Base-by-base conservation (phyloP, 2,113 vertebrate species). In the Zosterops borbonicus region DNA sequence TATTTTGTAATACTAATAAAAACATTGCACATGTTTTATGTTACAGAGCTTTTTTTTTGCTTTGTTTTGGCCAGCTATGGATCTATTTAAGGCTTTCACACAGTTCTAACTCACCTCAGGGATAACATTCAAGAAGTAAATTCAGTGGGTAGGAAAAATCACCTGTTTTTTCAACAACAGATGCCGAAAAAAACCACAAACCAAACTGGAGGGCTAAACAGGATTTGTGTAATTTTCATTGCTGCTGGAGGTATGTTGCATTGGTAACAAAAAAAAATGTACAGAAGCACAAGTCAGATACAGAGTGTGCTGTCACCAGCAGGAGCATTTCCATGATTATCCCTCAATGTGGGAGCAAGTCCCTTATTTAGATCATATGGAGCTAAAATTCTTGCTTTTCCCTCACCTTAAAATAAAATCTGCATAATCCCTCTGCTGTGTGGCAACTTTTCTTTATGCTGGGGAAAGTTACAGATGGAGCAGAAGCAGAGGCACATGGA, bases 141-240 rank as follows among this genome's bases (percentile, higher is more conserved):
- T 39, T 28, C 39, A 59, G 12, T 6, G 31, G 12, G 13, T 18
- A 29, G 33, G 47, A 71, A 84, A 77, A 71, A 7, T 1, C 6
- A 35, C 0, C 0, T 0, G 0, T 0, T 37, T 53, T 69, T 90
- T 53, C 2, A 78, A 39, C 7, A 67, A 15, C 29, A 33, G 10
- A 7, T 68, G 47, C 14, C 2, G 6, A 63, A 87, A 68, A 1
- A 60, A 64, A 69, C 5, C 16, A 37, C n/a, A 1, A 77, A 35
- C 1, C 14, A 17, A 58, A 49, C 11, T 6, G 14, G 17, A 24
- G 7, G n/a, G 39, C 10, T 76, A 35, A 55, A 73, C 7, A 0
- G 3, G 67, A 11, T 12, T 16, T 24, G 9, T 6, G 5, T 0
- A 23, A 37, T 59, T 82, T 78, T 75, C 23, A 27, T 35, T 13